Conservation (phyloP, 1,140 invertebrate genomes). For the Himalopsyche phryganea region DNA sequence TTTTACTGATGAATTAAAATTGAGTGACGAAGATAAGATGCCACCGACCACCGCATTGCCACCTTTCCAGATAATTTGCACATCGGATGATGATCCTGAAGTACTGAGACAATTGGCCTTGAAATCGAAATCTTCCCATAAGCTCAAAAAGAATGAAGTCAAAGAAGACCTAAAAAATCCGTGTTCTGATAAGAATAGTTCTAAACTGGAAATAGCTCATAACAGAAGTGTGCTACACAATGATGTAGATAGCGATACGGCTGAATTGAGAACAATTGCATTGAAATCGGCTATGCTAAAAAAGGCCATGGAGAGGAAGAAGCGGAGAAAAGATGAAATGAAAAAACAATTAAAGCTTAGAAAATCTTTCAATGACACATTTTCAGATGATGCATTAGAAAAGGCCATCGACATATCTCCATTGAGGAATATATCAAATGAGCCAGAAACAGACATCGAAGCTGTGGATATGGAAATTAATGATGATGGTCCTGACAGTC, state of each 20-base stretch:
- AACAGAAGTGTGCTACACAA: slow-evolving; percentile 23
- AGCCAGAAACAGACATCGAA: slow-evolving; percentile 46
- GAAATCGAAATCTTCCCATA: slow-evolving; percentile 41
- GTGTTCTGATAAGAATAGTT: not conserved
- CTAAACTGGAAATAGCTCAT: no score
- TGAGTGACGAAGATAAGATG: no score
- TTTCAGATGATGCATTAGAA: slow-evolving; percentile 18
- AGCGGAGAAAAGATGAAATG: slow-evolving; percentile 15
- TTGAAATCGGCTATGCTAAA: slow-evolving; percentile 48
- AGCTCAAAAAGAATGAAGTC: not conserved
- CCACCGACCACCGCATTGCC: no score
- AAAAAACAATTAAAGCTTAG: slow-evolving; percentile 12
- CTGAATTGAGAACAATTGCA: slow-evolving; percentile 48
- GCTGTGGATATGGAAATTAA: slow-evolving; percentile 52
- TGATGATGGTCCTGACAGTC: slow-evolving; percentile 43
- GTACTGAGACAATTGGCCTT: slow-evolving; percentile 45
- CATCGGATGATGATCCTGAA: slow-evolving; percentile 50
- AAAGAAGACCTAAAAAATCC: not conserved
- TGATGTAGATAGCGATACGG: slow-evolving; percentile 49
- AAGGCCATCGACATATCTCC: not conserved
- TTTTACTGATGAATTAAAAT: no score
- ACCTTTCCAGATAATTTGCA: not conserved
- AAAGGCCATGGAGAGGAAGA: slow-evolving; percentile 51
- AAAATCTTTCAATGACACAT: slow-evolving; percentile 6
- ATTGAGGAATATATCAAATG: slow-evolving; percentile 2